Percentiles rank a stretch among this genome's conserved stretches.
These are phyloP conservation scores for Melanotaenia nigrans DNA, from an alignment of 2,797 vertebrate genomes.

Conservation along the genomic window DNA sequence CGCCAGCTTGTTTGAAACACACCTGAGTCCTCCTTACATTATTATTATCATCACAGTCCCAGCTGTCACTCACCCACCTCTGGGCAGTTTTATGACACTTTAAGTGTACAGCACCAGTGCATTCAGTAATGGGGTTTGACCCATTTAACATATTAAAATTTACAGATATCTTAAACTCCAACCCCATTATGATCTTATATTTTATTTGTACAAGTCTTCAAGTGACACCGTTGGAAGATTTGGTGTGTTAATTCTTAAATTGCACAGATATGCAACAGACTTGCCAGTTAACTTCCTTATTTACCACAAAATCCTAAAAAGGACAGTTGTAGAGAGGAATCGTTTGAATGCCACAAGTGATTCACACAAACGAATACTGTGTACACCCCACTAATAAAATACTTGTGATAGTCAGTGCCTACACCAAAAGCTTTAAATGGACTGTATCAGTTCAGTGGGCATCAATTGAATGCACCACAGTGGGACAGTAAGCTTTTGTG, in stretches of 20 bases:
- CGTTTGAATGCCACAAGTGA: neutral
- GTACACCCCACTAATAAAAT: neutral
- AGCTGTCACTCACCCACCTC: conserved; percentile 14
- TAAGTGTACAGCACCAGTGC: neutral
- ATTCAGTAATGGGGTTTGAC: neutral
- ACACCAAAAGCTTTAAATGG: too few species aligned
- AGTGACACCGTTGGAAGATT: neutral
- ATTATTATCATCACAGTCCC: conserved; percentile 3
- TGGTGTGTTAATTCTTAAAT: neutral
- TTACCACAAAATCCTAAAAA: neutral
- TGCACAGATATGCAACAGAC: too few species aligned
- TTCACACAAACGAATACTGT: neutral
- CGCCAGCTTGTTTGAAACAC: conserved; percentile 31
- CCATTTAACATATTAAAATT: neutral
- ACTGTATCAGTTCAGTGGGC: too few species aligned
- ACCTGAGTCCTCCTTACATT: conserved; percentile 36
- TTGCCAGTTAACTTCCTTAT: too few species aligned
- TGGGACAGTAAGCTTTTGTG: too few species aligned
- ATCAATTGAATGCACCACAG: too few species aligned
- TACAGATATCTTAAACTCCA: neutral
- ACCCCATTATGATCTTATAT: neutral
- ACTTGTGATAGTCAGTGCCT: neutral
- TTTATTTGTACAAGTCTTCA: neutral
- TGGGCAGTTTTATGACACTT: conserved; percentile 8
- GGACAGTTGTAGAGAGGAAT: neutral